Percentiles rank a stretch among this genome's conserved stretches.
Conservation (phyloP, 1,140 invertebrate species). For the Galendromus occidentalis region DNA sequence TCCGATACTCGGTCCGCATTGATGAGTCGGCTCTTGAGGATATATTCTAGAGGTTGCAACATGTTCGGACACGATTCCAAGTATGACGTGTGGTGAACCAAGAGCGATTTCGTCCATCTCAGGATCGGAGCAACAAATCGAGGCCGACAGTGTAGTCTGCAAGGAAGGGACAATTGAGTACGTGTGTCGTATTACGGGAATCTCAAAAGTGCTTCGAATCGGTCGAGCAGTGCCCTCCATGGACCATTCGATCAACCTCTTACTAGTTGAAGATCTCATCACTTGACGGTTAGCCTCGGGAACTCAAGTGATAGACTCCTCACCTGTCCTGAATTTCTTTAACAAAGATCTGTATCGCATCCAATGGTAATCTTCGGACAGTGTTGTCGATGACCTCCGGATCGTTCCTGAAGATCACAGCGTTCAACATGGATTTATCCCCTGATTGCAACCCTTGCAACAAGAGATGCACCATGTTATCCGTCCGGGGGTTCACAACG, state of each 20-base stretch:
- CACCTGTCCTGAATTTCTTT: background rate
- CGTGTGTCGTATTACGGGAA: background rate
- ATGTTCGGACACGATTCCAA: background rate
- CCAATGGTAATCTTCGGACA: background rate
- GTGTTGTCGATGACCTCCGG: background rate
- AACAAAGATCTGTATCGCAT: background rate
- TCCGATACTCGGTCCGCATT: background rate
- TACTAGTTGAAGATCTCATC: background rate
- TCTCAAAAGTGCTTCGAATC: background rate
- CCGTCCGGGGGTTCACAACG: background rate
- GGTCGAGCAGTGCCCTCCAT: background rate
- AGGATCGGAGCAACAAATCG: background rate
- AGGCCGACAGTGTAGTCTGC: conserved; percentile 1
- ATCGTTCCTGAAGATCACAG: conserved; percentile 6
- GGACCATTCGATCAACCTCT: background rate
- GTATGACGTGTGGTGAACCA: background rate
- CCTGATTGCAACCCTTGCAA: conserved; percentile 18
- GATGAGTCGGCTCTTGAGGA: background rate
- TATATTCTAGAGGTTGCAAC: background rate
- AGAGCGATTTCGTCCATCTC: background rate
- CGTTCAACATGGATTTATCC: conserved; percentile 17
- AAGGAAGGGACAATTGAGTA: background rate
- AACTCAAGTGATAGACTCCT: background rate
- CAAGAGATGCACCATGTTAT: conserved; percentile 18
- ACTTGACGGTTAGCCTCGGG: background rate